phyloP scores from a whole-genome alignment of 1,140 invertebrate species.

The Zaprionus davidi region DNA sequence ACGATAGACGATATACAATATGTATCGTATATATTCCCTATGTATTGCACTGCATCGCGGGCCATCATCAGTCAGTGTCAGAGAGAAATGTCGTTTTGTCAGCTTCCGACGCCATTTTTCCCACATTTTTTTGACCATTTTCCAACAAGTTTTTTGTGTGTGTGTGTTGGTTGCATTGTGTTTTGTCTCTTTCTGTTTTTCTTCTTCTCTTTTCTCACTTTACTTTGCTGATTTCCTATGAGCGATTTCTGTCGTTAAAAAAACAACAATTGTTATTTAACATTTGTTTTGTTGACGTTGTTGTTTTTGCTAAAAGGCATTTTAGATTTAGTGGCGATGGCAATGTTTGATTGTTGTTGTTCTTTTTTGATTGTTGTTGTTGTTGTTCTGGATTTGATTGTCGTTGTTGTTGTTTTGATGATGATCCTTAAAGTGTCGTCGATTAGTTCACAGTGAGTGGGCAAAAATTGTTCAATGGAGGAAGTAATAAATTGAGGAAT shows the following conservation, averaged over 20 bases:
- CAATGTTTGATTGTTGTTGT: not conserved
- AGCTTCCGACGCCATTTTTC: conserved; percentile 71
- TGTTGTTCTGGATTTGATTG: not conserved
- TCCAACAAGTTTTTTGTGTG: conserved; percentile 36
- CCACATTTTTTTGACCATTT: conserved; percentile 35
- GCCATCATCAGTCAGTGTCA: conserved; percentile 78
- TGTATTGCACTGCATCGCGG: conserved; percentile 35
- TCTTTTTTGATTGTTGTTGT: conserved; percentile 1
- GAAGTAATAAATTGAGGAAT: not conserved
- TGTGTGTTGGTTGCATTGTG: not conserved
- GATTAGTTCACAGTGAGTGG: conserved; percentile 7
- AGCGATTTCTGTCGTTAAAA: conserved; percentile 31
- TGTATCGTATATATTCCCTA: conserved; percentile 6
- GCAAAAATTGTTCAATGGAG: not conserved
- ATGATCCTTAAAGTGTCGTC: conserved; percentile 9
- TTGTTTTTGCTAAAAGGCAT: conserved; percentile 10
- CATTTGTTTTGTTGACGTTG: not conserved
- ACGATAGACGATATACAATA: conserved; percentile 3
- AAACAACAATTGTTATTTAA: conserved; percentile 8
- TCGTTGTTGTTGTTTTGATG: conserved; percentile 1
- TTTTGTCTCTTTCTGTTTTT: not conserved
- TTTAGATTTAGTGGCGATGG: conserved; percentile 17
- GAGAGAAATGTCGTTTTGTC: conserved; percentile 70
- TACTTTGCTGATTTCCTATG: conserved; percentile 36
- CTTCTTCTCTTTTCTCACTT: not conserved